Evolutionary conservation across 2,888 invertebrate genomes (phyloP), one percentile per base, ranked within the genome.

Genomic region (Dynastes grantii): DNA sequence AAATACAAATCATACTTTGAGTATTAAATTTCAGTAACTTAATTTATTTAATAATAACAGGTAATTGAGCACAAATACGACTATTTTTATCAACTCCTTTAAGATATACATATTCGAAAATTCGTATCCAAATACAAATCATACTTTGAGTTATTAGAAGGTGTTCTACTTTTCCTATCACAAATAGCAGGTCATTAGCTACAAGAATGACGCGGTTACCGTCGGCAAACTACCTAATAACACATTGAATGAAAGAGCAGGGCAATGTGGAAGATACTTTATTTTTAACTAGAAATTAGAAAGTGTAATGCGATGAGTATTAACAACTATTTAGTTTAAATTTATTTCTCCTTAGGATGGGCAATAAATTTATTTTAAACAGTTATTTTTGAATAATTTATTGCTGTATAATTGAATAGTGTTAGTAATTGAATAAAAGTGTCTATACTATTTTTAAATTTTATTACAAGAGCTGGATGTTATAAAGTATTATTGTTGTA

Each of bases 171-270:
- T 55, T 4, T 55, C 22, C 55, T 16, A 55, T 22, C 22, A 45
- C 9, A 22, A 55, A 55, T 55, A 55, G 22, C 55, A 22, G 55
- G 55, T 55, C 22, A 55, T 55, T 55, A 55, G 55, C n/a, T 55
- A 22, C 8, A 22, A 55, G 55, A 55, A 8, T 55, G 55, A 55
- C 55, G 55, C 55, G 22, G 55, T 55, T 55, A 55, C 55, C 55
- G 55, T 55, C 55, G 55, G 55, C 55, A 55, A 55, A n/a, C 3
- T 16, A 55, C 2, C 22, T 22, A 55, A 55, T 55, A 22, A 55
- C 22, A 55, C 6, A 1, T 55, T 27, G 22, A 8, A 22, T 55
- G 22, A n/a, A 55, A 8, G 55, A 55, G n/a, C 22, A 55, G 22
- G 22, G 27, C 55, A 55, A 22, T 55, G n/a, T 22, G n/a, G n/a